Base-by-base conservation (phyloP, 2,888 invertebrate genomes). In the Sphaeridia pumilis region DNA sequence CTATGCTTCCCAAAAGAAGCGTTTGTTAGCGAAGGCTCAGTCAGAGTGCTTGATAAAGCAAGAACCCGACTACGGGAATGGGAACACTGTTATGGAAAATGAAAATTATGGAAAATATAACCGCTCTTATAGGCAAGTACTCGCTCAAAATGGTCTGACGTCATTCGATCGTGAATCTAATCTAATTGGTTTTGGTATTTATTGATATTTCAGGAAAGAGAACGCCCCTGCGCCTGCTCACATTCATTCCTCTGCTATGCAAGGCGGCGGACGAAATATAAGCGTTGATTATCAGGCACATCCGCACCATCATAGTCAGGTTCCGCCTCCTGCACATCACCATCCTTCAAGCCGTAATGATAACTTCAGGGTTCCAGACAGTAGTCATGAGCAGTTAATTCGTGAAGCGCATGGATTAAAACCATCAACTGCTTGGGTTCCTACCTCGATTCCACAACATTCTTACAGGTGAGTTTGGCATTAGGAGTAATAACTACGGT, bases 1-100 rank as follows among this genome's bases (percentile, higher is more conserved):
- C 1, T 63, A 65, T 47, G 63, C 59, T 69, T 85, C 86, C 49
- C 88, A 90, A 73, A 90, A 90, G 78, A 90, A 90, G 70, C 78
- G 89, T 26, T 74, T 90, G 49, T 72, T 90, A 58, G 88, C 88
- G 49, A 87, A 90, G 73, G 87, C 87, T 45, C 87, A 88, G 68
- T 82, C 80, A 20, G 83, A 84, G 66, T 81, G 81, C 66, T 63
- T 68, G 54, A 60, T 68, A 47, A 64, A 66, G 49, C 63, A 60
- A 55, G 66, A 65, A 49, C 64, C 64, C 26, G 64, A 35, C 20
- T 22, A 14, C 17, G 25, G 49, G 31, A 42, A 42, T 21, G 24
- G 24, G 2, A 41, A 47, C 24, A 35, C 51, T 54, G 36, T 36
- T 35, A 54, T 44, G n/a, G 53, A 57, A 22, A 41, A 25, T n/a